phyloP scores from a whole-genome alignment of 2,113 vertebrate species.

The Pseudopipra pipra region DNA sequence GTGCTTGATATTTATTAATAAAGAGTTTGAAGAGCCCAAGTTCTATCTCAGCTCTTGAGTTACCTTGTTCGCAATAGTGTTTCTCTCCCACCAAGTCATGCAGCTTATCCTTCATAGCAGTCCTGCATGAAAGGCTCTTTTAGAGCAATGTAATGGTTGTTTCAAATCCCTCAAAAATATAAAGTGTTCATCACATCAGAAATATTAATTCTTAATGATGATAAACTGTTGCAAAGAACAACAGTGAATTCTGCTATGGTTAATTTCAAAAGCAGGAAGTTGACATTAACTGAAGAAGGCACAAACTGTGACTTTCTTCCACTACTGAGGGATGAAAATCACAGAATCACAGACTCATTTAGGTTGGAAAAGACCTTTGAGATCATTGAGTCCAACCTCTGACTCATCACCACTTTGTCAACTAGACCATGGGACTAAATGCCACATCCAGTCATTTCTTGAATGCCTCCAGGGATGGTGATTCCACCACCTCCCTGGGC shows the following conservation, averaged over 20 bases:
- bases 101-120: not conserved
- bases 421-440: not conserved
- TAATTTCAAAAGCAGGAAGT: not conserved
- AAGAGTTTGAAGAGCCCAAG: not conserved
- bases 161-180: not conserved
- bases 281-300: not conserved
- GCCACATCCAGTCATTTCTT: not conserved
- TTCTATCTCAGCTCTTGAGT: not conserved
- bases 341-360: not conserved
- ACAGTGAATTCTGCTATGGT: not conserved
- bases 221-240: not conserved
- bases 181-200: not conserved
- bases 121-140: not conserved
- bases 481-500: not conserved
- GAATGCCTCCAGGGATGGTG: not conserved
- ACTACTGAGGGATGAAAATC: not conserved
- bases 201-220: not conserved
- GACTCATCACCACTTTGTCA: not conserved
- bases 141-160: not conserved
- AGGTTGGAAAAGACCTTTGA: not conserved
- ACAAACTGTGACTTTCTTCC: not conserved
- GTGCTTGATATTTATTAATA: not conserved
- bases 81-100: not conserved
- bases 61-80: fast-evolving
- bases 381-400: not conserved